A percentile compares a stretch with the other conserved stretches of the same genome.
Conservation (phyloP, 2,888 invertebrate genomes). For the Arge pagana region DNA sequence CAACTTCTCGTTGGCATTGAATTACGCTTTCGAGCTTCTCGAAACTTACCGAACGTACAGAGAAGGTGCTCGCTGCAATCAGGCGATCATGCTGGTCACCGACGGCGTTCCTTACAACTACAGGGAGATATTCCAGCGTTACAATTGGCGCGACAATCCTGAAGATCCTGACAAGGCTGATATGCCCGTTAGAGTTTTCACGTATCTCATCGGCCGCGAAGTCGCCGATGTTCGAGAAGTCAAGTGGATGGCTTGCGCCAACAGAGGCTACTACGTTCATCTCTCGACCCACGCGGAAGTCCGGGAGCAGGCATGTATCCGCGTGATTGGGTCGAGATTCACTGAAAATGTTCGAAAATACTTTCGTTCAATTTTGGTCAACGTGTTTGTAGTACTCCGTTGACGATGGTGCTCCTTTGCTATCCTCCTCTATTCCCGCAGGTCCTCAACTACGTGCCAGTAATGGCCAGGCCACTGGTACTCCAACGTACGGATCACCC, state of each 20-base stretch:
- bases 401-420: background rate
- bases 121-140: constrained; percentile 87
- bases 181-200: constrained; percentile 93
- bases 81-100: constrained; percentile 98
- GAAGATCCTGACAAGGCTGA: constrained; percentile 58
- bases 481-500: constrained; percentile 82
- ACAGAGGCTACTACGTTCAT: constrained; percentile 95
- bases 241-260: constrained; percentile 98
- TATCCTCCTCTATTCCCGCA: no score
- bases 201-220: constrained; percentile 91
- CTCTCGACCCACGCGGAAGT: constrained; percentile 96
- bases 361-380: no score
- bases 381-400: no score
- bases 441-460: constrained; percentile 91
- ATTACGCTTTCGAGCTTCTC: constrained; percentile 86
- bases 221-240: constrained; percentile 91
- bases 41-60: constrained; percentile 67
- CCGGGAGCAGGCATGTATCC: constrained; percentile 78
- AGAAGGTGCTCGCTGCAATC: constrained; percentile 75
- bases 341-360: background rate
- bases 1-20: constrained; percentile 89
- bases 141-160: constrained; percentile 78
- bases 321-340: background rate
- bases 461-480: constrained; percentile 94
- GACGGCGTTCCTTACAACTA: constrained; percentile 96